These are phyloP conservation scores for Venturia canescens DNA, from an alignment of 1,140 invertebrate species.

Conservation along the genomic window DNA sequence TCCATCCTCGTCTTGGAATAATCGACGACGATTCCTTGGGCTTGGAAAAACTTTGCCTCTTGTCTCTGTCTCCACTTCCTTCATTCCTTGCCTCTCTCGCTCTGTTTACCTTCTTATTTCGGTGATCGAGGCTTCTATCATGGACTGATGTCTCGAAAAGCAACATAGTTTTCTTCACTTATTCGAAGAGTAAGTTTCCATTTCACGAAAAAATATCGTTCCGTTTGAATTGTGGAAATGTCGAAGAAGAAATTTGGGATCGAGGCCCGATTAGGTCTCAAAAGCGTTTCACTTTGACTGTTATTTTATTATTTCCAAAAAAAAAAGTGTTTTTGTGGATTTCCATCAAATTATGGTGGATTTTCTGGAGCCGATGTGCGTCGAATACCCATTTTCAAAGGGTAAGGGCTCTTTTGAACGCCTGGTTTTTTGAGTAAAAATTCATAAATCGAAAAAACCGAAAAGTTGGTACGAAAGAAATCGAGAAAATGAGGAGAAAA, in stretches of 20 bases:
- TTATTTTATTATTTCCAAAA: too few relatives aligned
- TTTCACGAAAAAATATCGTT: too few relatives aligned
- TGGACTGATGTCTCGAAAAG: not conserved
- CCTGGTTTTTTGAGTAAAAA: not conserved
- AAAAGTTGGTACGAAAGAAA: conserved; percentile 15
- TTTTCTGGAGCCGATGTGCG: conserved; percentile 39
- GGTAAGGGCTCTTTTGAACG: not conserved
- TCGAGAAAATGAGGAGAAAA: conserved; percentile 2
- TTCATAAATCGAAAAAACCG: not conserved
- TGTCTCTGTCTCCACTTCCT: not conserved
- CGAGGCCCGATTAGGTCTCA: too few relatives aligned
- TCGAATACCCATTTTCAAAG: conserved; percentile 51
- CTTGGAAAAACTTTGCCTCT: not conserved
- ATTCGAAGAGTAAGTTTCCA: not conserved
- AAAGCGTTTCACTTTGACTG: too few relatives aligned
- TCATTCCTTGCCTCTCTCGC: not conserved
- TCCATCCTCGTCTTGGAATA: conserved; percentile 42
- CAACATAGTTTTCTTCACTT: not conserved
- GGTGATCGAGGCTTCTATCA: not conserved
- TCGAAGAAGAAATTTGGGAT: too few relatives aligned
- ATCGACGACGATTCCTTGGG: conserved; percentile 36
- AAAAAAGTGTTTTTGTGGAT: too few relatives aligned
- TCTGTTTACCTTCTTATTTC: not conserved
- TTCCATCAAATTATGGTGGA: not conserved
- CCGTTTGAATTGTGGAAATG: too few relatives aligned